Base-by-base conservation (phyloP, 2,888 invertebrate genomes). In the Vanessa cardui region DNA sequence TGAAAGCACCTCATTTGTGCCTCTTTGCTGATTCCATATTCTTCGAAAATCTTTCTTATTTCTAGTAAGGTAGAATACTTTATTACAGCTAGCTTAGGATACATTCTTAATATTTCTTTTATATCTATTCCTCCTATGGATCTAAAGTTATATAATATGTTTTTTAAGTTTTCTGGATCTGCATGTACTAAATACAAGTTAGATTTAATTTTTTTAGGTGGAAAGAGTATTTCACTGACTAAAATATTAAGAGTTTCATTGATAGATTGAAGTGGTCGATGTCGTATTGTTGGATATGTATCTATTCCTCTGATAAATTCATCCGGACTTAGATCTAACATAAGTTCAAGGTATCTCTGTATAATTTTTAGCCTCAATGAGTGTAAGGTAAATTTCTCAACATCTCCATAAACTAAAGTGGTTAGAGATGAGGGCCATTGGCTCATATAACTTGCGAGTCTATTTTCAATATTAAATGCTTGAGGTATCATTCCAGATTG, bases 401-500 rank as follows among this genome's bases (percentile, higher is more conserved):
- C 71, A 79, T 92, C 85, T 74, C 83, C 86, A 75, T 82, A 77
- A 58, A 92, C 82, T 58, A 86, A 78, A 44, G 87, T 88, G 44
- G 93, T 92, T 0, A 92, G 80, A 39, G 92, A 92, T 68, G 92
- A 89, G 6, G 93, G 93, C 92, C 92, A 93, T 67, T 89, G 87
- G 5, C 89, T 89, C 87, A 93, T 85, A 67, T 74, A 88, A 71
- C 85, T 81, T 33, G 92, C 91, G 33, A 93, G 78, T 73, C 77
- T 82, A 72, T 92, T 92, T 83, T 92, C 92, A 58, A 93, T 72
- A 74, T 92, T 92, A 9, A 86, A 56, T 64, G 80, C 72, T 16
- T 71, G 16, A 20, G 79, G 72, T 71, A 93, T 79, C 20, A 82
- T 58, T 20, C 83, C 80, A 62, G 72, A 73, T 31, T 71, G 76